phyloP scores from a whole-genome alignment of 2,888 invertebrate genomes.

The Cephalotes varians region DNA sequence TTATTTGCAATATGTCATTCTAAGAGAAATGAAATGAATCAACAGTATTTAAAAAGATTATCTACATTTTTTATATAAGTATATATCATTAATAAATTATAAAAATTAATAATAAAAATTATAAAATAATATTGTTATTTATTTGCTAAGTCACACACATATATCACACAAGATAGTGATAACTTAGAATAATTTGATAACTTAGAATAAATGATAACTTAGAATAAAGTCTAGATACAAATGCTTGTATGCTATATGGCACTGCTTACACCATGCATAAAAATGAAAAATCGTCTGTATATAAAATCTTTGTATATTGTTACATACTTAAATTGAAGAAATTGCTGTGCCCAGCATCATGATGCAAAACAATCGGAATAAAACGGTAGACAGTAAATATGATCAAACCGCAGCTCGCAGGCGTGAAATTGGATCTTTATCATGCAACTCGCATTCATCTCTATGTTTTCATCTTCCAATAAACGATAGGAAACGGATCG shows the following conservation, averaged over 20 bases:
- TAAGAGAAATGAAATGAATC: neutral
- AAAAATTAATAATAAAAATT: neutral
- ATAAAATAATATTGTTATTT: neutral
- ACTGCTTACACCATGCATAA: constrained; percentile 31
- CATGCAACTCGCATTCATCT: neutral
- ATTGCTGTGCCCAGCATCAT: neutral
- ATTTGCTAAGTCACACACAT: neutral
- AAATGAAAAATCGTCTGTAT: neutral
- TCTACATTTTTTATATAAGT: neutral
- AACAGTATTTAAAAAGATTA: neutral
- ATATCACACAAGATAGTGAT: neutral
- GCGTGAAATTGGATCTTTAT: constrained; percentile 15
- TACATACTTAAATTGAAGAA: constrained; percentile 15
- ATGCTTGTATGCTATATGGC: neutral
- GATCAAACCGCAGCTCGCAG: constrained; percentile 22
- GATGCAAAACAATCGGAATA: constrained; percentile 6
- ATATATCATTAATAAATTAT: neutral
- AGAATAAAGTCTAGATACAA: neutral
- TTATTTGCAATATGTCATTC: constrained; percentile 55
- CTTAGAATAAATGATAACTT: neutral
- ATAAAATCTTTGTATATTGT: neutral
- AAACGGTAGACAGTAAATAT: neutral
- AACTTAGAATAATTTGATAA: too few species aligned
- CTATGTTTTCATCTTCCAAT: neutral
- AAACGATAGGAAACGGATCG: neutral